Evolutionary conservation across 2,888 invertebrate genomes (phyloP).

Genomic region (Liodrosophila aerea): DNA sequence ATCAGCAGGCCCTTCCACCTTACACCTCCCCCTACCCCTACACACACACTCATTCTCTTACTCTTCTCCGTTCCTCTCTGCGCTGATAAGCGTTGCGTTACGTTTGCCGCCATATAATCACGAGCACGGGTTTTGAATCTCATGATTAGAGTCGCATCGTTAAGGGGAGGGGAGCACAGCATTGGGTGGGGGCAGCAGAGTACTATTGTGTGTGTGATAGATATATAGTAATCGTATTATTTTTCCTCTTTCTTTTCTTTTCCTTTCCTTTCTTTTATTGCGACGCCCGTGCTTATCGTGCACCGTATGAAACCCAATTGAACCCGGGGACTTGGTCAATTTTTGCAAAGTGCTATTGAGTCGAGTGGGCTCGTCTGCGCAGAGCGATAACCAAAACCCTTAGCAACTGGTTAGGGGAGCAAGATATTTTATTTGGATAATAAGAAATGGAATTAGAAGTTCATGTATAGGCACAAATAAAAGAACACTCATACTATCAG

Average conservation of each 20-base stretch:
- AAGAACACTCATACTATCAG: too few relatives aligned
- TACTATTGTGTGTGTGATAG: conserved; percentile 14
- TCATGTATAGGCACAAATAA: too few relatives aligned
- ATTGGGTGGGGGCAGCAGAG: conserved; percentile 23
- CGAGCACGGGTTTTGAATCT: conserved; percentile 71
- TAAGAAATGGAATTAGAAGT: too few relatives aligned
- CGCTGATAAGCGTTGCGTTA: conserved; percentile 51
- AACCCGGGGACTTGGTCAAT: conserved; percentile 65
- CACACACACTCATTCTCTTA: neutral
- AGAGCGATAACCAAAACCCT: conserved; percentile 23
- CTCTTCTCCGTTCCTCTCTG: neutral
- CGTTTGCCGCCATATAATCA: conserved; percentile 48
- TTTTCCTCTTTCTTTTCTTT: neutral
- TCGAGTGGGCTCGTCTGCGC: conserved; percentile 68
- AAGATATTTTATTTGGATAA: too few relatives aligned
- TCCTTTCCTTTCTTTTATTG: conserved; percentile 8
- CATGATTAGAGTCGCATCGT: conserved; percentile 58
- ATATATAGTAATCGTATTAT: too few relatives aligned
- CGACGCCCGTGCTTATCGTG: conserved; percentile 51
- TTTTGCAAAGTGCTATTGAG: conserved; percentile 66
- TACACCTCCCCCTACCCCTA: neutral
- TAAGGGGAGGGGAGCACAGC: conserved; percentile 3
- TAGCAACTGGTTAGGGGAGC: neutral
- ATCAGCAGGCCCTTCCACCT: conserved; percentile 7
- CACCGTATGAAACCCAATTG: conserved; percentile 27